Conservation (phyloP, 2,888 invertebrate species). For the Pharmacophagus antenor region DNA sequence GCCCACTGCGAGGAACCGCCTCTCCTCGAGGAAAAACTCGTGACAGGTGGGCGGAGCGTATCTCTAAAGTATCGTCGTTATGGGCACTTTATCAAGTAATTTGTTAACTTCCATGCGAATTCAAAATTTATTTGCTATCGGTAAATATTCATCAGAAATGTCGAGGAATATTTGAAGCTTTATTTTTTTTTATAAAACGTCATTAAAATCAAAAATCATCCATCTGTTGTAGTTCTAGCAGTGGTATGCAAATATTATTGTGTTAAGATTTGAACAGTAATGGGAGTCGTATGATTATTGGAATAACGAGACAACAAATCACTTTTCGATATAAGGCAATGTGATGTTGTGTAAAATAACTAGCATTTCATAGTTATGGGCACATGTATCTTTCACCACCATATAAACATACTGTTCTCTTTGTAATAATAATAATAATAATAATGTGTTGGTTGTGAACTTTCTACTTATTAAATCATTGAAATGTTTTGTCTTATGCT, state of each 20-base stretch:
- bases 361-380: too few species aligned
- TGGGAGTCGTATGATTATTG: too few species aligned
- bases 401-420: too few species aligned
- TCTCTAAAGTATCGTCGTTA: conserved; percentile 71
- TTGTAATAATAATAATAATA: too few species aligned
- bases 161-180: conserved; percentile 13
- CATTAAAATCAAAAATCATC: neutral
- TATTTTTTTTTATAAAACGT: conserved; percentile 8
- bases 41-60: conserved; percentile 69
- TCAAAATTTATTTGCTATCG: conserved; percentile 57
- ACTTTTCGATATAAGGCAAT: neutral
- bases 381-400: too few species aligned
- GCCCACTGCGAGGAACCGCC: conserved; percentile 58
- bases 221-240: neutral
- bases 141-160: conserved; percentile 30
- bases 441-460: too few species aligned
- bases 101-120: conserved; percentile 72
- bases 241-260: too few species aligned
- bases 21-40: conserved; percentile 54
- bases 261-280: too few species aligned
- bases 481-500: too few species aligned
- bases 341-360: neutral
- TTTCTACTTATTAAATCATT: too few species aligned
- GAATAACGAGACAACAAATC: neutral
- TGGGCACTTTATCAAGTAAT: conserved; percentile 79